Percentiles rank a stretch among this genome's conserved stretches.
These are phyloP conservation scores for Arvicanthis niloticus DNA, from an alignment of 2,113 vertebrate species.

Conservation along the genomic window DNA sequence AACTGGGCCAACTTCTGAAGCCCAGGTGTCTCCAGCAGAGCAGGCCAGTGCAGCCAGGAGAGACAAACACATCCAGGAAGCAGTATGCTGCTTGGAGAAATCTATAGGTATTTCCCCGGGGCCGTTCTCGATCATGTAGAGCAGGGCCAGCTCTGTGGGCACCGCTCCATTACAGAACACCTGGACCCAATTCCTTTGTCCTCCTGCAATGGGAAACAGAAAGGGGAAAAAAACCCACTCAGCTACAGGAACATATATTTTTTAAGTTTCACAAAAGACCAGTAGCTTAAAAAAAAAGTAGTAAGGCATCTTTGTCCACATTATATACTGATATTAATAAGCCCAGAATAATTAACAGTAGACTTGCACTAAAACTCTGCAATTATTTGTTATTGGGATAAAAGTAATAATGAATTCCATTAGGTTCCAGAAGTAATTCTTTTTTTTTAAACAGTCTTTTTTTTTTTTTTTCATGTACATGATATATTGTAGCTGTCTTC, in stretches of 20 bases:
- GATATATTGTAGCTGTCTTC: no score
- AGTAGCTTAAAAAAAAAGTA: constrained; percentile 13
- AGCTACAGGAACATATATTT: constrained; percentile 7
- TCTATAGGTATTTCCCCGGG: constrained; percentile 96
- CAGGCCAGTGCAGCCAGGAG: constrained; percentile 94
- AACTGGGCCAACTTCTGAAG: constrained; percentile 95
- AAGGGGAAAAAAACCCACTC: constrained; percentile 19
- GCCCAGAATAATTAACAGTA: constrained; percentile 21
- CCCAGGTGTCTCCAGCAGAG: constrained; percentile 96
- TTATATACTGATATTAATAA: neutral
- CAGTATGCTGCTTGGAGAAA: constrained; percentile 94
- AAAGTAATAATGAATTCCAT: constrained; percentile 25
- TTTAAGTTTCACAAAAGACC: constrained; percentile 41
- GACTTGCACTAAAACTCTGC: constrained; percentile 25
- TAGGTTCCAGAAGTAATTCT: neutral
- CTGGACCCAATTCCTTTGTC: constrained; percentile 97
- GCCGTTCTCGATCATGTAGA: constrained; percentile 98
- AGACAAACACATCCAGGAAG: constrained; percentile 98
- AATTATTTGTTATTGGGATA: neutral
- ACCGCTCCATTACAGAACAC: constrained; percentile 97
- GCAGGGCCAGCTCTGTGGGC: constrained; percentile 94
- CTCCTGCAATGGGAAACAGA: constrained; percentile 86
- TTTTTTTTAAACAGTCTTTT: no score
- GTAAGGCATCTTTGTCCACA: neutral
- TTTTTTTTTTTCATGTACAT: no score